Base-by-base conservation (phyloP, 2,797 vertebrate species). In the Monodelphis domestica region DNA sequence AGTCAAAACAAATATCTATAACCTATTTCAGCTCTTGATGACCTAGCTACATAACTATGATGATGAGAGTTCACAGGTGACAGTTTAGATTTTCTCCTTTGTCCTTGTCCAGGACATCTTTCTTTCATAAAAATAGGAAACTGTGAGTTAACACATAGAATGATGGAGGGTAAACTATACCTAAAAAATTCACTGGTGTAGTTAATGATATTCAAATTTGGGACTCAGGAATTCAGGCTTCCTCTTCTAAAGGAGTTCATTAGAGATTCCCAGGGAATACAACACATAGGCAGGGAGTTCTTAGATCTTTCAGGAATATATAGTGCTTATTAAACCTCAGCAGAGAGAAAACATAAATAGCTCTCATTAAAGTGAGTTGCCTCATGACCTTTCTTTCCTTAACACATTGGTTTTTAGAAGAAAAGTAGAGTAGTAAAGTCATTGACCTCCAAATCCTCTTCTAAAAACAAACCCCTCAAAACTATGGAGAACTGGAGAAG, bases 381-480 rank as follows among this genome's bases (percentile, higher is more conserved):
- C 17, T 45, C 63, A 78, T 24, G 63, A 45, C 38, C 53, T 95
- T 53, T 14, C 91, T 91, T 78, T 91, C n/a, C 55, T 90, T 94
- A 53, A 54, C 15, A 29, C 28, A 84, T 6, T n/a, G 12, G 30
- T 70, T n/a, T 89, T n/a, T 70, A 29, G 59, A 33, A 89, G 57
- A 53, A 87, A 91, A 54, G 45, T 88, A 91, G 52, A 1, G 1
- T 88, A 10, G 53, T 91, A 53, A 53, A 51, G 17, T 10, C 63
- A 88, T 54, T 51, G 53, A 54, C 52, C 93, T 84, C 87, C 28
- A 38, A 11, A 38, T 33, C 84, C 4, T 87, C 51, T 93, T 89
- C 70, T 91, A 28, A 90, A 89, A 94, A 87, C 56, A 87, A 88
- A 15, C 11, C 53, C 5, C 53, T 11, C 5, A 53, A 5, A 53